Conservation (phyloP, 2,797 vertebrate species). For the Steatocranus sp. region DNA sequence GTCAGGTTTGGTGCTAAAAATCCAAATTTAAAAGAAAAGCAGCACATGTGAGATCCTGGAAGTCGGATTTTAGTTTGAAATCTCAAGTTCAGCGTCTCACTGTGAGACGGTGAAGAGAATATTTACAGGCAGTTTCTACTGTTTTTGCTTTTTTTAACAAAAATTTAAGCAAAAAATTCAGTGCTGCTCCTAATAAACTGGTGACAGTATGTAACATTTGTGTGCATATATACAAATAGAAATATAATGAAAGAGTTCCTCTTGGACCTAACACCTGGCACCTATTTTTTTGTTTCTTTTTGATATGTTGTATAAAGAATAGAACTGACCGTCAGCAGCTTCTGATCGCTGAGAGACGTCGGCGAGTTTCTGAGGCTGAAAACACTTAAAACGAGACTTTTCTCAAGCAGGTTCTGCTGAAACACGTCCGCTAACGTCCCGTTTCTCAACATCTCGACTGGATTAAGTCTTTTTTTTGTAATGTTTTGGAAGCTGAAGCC, state of each 20-base stretch:
- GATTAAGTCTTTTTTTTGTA: background rate
- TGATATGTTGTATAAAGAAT: background rate
- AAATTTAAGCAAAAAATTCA: fast-evolving
- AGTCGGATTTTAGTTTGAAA: background rate
- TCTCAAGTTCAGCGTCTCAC: background rate
- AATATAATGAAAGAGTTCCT: background rate
- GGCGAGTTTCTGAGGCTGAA: background rate
- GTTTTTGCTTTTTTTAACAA: background rate
- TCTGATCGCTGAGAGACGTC: background rate
- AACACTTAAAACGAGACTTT: background rate
- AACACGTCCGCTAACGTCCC: background rate
- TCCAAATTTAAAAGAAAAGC: background rate
- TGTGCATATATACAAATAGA: background rate
- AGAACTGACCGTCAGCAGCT: background rate
- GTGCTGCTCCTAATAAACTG: background rate
- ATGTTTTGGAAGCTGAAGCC: slow-evolving; percentile 20
- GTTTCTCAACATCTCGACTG: background rate
- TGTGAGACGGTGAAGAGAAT: background rate
- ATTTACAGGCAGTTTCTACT: background rate
- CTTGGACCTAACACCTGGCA: fast-evolving
- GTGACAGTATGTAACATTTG: background rate
- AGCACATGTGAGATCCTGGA: background rate
- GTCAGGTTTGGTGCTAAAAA: background rate
- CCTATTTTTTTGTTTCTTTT: background rate
- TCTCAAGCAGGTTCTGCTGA: background rate